phyloP scores from a whole-genome alignment of 2,888 invertebrate species.

The Drosophila formosana region DNA sequence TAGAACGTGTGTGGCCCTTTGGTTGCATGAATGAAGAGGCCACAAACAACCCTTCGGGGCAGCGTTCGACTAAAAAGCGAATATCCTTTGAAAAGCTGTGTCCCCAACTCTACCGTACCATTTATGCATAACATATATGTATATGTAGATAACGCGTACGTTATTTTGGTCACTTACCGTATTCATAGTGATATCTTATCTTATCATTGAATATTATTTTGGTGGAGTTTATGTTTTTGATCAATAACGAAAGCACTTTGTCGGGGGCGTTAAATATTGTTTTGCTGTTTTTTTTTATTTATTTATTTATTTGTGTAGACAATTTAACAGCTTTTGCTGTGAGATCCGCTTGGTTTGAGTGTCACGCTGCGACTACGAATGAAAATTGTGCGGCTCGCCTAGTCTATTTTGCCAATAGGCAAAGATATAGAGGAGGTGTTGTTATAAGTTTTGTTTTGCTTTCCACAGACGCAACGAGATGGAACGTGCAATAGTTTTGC shows the following conservation, averaged over 20 bases:
- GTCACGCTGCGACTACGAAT: slow-evolving; percentile 53
- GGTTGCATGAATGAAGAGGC: slow-evolving; percentile 68
- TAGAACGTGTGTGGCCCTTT: slow-evolving; percentile 20
- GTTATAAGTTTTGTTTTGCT: slow-evolving; percentile 61
- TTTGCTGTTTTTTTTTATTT: background rate
- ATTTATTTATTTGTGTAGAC: slow-evolving; percentile 5
- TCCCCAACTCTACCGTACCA: background rate
- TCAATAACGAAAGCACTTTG: background rate
- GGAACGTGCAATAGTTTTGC: slow-evolving; percentile 64
- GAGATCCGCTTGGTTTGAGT: slow-evolving; percentile 50
- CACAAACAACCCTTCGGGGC: slow-evolving; percentile 14
- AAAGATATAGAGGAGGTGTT: slow-evolving; percentile 17
- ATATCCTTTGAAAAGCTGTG: slow-evolving; percentile 42
- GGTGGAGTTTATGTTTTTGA: background rate
- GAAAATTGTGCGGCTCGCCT: slow-evolving; percentile 45
- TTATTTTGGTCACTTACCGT: slow-evolving; percentile 51
- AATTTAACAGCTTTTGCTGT: slow-evolving; percentile 2
- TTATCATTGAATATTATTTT: slow-evolving; percentile 25
- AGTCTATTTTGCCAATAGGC: slow-evolving; percentile 45
- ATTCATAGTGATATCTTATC: slow-evolving; percentile 43
- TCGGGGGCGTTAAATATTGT: background rate
- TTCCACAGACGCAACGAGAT: slow-evolving; percentile 52
- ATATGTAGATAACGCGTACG: background rate
- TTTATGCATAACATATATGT: background rate
- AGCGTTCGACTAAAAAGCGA: slow-evolving; percentile 6